phyloP scores from a whole-genome alignment of 2,113 vertebrate species.

The Strigops habroptila region DNA sequence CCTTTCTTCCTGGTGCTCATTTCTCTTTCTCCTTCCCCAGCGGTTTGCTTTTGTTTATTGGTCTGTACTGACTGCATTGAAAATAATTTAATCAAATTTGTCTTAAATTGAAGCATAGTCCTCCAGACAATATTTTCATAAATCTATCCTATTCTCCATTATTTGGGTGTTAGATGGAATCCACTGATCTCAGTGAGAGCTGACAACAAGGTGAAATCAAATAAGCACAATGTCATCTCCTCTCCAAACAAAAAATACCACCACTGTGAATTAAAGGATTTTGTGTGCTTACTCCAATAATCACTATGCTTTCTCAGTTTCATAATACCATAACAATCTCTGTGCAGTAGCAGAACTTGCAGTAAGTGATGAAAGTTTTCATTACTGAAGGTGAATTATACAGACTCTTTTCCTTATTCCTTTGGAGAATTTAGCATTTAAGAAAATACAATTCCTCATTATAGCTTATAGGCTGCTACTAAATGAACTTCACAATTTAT shows the following conservation, averaged over 20 bases:
- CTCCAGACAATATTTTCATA: slow-evolving; percentile 22
- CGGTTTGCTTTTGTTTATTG: slow-evolving; percentile 9
- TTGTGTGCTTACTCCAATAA: neutral
- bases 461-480: neutral
- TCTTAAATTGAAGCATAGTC: neutral
- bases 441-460: neutral
- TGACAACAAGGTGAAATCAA: neutral
- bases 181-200: neutral
- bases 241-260: neutral
- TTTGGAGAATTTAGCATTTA: neutral
- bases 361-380: neutral
- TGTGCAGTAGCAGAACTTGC: neutral
- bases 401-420: neutral
- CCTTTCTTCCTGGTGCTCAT: neutral
- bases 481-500: neutral
- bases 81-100: slow-evolving; percentile 25
- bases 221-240: neutral
- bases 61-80: neutral
- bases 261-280: neutral
- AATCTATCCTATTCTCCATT: neutral
- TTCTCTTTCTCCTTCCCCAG: neutral
- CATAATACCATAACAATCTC: neutral
- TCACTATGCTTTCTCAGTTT: neutral
- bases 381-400: neutral
- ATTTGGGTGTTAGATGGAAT: neutral